Percentiles rank a stretch among this genome's conserved stretches.
Evolutionary conservation across 2,113 vertebrate species (phyloP).

Genomic region (Regulus satrapa): DNA sequence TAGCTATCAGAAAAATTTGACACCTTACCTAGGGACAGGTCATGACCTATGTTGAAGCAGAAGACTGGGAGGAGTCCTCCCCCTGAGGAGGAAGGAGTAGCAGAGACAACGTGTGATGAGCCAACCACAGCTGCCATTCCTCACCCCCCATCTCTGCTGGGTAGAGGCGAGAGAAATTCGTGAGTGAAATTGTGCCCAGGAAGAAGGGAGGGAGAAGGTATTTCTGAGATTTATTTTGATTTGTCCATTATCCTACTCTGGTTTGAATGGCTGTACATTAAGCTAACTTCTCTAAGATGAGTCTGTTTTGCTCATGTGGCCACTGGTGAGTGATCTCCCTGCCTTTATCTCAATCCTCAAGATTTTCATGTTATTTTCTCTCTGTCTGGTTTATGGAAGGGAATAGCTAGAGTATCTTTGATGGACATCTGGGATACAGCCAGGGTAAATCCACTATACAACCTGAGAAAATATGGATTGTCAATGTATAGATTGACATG

Average conservation of each 20-base stretch:
- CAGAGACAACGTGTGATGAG: fast-evolving
- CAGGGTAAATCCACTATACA: background rate
- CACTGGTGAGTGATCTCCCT: background rate
- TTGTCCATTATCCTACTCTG: background rate
- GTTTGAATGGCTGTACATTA: background rate
- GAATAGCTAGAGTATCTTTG: background rate
- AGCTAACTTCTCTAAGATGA: background rate
- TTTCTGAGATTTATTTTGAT: background rate
- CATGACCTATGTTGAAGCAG: background rate
- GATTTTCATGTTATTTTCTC: background rate
- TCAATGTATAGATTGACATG: background rate
- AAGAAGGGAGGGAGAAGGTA: background rate
- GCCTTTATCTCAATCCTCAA: background rate
- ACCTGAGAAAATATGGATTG: background rate
- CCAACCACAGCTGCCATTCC: background rate
- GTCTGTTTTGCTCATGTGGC: background rate
- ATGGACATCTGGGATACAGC: background rate
- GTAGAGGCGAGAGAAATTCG: background rate
- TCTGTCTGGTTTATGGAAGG: background rate
- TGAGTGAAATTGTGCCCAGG: background rate
- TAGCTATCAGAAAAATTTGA: background rate
- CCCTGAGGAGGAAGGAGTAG: background rate
- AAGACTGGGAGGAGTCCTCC: background rate
- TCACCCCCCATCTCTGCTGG: fast-evolving
- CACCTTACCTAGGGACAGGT: no score